Evolutionary conservation across 2,888 invertebrate species (phyloP), one percentile per base, ranked within the genome.

Genomic region (Abrostola tripartita): DNA sequence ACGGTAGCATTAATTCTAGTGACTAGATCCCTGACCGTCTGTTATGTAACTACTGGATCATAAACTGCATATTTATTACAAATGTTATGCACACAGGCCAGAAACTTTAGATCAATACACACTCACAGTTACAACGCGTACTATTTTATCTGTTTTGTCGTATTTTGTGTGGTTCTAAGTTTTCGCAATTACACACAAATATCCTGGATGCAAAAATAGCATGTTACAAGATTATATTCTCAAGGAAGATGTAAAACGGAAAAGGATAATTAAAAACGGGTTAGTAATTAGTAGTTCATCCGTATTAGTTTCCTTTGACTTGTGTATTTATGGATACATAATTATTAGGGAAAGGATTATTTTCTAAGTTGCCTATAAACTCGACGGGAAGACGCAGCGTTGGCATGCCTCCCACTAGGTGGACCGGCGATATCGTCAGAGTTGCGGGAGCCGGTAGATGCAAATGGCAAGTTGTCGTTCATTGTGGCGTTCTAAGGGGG

Each of bases 241-340:
- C 24, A 41, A 14, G 7, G 49, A 58, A 58, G 40, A 62, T 44
- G 41, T 56, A 38, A 14, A 38, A 37, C 54, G 52, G 57, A 61
- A 72, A 55, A 54, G 12, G 37, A 40, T 55, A 47, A 47, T 51
- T 56, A 62, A 47, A 47, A 9, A 50, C 10, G 37, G 14, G 52
- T 47, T 42, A 5, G 53, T 47, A 70, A 66, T 70, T 72, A 72
- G 56, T 35, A 12, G 38, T 35, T 44, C 52, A 57, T 68, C 50
- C 40, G 50, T 10, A 12, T 41, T 55, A 55, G 59, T 56, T 71
- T 71, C 40, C 57, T 58, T 71, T 58, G 61, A 53, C 14, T 66
- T n/a, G 6, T 52, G 55, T 36, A 44, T 47, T 24, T 24, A 47
- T 47, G 24, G 44, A 47, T 1, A 24, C 12, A 24, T 14, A 47